Evolutionary conservation across 2,113 vertebrate species (phyloP).

Genomic region (Holacanthus passer): DNA sequence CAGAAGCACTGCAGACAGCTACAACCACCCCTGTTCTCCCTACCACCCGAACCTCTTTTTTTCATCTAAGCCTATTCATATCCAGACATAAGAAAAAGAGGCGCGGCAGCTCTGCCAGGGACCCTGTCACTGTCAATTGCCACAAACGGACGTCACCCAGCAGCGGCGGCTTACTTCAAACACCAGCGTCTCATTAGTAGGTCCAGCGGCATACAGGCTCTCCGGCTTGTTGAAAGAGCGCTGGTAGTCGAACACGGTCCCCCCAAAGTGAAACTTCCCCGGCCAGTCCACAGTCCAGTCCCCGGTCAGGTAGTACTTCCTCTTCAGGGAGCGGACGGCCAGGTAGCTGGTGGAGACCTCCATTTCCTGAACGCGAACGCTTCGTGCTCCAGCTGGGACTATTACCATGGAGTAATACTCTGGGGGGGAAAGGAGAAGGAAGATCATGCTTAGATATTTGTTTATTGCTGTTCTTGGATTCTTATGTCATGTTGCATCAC

Average conservation of each 20-base stretch:
- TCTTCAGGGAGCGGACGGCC: slow-evolving; percentile 88
- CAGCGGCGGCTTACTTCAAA: slow-evolving; percentile 92
- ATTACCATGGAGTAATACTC: slow-evolving; percentile 93
- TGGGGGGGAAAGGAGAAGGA: slow-evolving; percentile 59
- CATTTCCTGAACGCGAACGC: slow-evolving; percentile 90
- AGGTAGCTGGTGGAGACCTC: slow-evolving; percentile 93
- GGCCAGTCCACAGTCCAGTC: slow-evolving; percentile 98
- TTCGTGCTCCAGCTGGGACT: slow-evolving; percentile 90
- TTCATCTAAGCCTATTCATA: slow-evolving; percentile 70
- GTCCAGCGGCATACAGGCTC: slow-evolving; percentile 90
- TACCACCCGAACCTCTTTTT: slow-evolving; percentile 54
- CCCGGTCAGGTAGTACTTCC: slow-evolving; percentile 92
- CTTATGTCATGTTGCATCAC: neutral
- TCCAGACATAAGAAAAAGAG: slow-evolving; percentile 53
- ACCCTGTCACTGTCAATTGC: slow-evolving; percentile 70
- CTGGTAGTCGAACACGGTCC: slow-evolving; percentile 92
- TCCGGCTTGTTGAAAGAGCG: slow-evolving; percentile 90
- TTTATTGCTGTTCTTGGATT: neutral
- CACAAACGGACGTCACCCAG: slow-evolving; percentile 66
- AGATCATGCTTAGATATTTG: neutral
- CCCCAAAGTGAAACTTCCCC: slow-evolving; percentile 92
- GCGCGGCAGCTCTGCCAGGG: slow-evolving; percentile 62
- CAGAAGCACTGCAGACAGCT: slow-evolving; percentile 49
- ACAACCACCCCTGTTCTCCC: slow-evolving; percentile 40
- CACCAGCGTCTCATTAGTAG: slow-evolving; percentile 96